These are phyloP conservation scores for Petaurus breviceps DNA, from an alignment of 2,113 vertebrate species.

Conservation along the genomic window DNA sequence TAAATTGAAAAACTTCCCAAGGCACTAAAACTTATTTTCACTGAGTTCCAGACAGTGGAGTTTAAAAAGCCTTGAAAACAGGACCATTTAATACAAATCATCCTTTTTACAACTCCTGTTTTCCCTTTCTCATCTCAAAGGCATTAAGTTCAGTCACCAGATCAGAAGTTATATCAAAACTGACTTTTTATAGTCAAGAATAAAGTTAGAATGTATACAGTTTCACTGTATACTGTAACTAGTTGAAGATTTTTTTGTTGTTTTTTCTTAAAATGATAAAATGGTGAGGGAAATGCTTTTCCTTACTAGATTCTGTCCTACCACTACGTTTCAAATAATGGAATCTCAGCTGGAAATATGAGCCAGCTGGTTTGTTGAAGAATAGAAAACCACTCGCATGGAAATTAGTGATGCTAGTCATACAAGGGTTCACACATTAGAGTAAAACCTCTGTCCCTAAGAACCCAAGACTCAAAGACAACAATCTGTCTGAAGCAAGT, in stretches of 20 bases:
- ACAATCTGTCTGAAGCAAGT: constrained; percentile 31
- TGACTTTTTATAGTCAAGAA: constrained; percentile 51
- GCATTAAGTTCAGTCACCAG: constrained; percentile 42
- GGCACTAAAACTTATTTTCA: constrained; percentile 22
- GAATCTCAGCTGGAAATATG: constrained; percentile 52
- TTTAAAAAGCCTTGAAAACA: neutral
- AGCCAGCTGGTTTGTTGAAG: constrained; percentile 28
- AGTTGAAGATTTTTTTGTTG: constrained; percentile 36
- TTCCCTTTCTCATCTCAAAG: constrained; percentile 48
- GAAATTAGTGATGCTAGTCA: neutral
- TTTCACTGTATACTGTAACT: constrained; percentile 37
- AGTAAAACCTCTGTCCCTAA: constrained; percentile 41
- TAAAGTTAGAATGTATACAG: constrained; percentile 38
- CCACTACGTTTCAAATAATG: constrained; percentile 48
- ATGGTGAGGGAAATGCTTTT: constrained; percentile 34
- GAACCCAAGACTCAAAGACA: constrained; percentile 38
- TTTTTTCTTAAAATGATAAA: constrained; percentile 43
- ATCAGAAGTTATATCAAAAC: constrained; percentile 55
- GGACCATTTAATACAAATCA: constrained; percentile 2
- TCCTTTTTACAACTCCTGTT: constrained; percentile 18
- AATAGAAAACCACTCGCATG: constrained; percentile 29
- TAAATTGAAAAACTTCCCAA: constrained; percentile 37
- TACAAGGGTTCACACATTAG: neutral
- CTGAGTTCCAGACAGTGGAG: neutral
- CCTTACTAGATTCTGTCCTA: constrained; percentile 29